phyloP scores from a whole-genome alignment of 2,797 vertebrate genomes.

The Austrolebias charrua region DNA sequence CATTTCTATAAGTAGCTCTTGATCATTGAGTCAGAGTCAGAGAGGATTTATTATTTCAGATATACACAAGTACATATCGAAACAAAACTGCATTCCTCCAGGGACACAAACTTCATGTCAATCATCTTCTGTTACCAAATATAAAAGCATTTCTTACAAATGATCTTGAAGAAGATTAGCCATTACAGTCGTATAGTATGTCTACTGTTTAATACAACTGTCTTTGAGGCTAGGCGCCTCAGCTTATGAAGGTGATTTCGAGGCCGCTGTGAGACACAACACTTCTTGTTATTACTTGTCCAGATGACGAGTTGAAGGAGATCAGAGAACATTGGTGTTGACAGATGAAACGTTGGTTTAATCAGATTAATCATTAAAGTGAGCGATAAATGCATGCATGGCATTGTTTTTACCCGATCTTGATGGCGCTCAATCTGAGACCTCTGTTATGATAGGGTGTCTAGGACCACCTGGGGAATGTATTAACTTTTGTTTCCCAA shows the following conservation, averaged over 20 bases:
- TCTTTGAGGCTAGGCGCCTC: conserved; percentile 47
- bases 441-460: conserved; percentile 74
- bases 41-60: too few species aligned
- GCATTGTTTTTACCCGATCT: conserved; percentile 71
- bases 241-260: conserved; percentile 40
- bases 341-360: conserved; percentile 76
- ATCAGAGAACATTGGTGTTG: conserved; percentile 58
- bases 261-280: conserved; percentile 75
- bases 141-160: conserved; percentile 5
- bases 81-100: neutral
- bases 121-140: neutral
- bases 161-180: conserved; percentile 27
- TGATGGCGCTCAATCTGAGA: conserved; percentile 62
- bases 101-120: conserved; percentile 16
- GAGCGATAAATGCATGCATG: conserved; percentile 60
- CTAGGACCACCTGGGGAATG: conserved; percentile 82
- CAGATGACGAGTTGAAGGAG: conserved; percentile 64
- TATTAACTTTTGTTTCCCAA: conserved; percentile 63
- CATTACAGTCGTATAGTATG: conserved; percentile 15
- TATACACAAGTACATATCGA: too few species aligned
- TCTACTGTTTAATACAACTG: conserved; percentile 18
- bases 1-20: too few species aligned
- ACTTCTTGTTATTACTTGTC: conserved; percentile 79
- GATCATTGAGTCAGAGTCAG: too few species aligned
- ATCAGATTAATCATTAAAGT: conserved; percentile 86